Evolutionary conservation across 2,888 invertebrate species (phyloP).

Genomic region (Ochropacha duplaris): DNA sequence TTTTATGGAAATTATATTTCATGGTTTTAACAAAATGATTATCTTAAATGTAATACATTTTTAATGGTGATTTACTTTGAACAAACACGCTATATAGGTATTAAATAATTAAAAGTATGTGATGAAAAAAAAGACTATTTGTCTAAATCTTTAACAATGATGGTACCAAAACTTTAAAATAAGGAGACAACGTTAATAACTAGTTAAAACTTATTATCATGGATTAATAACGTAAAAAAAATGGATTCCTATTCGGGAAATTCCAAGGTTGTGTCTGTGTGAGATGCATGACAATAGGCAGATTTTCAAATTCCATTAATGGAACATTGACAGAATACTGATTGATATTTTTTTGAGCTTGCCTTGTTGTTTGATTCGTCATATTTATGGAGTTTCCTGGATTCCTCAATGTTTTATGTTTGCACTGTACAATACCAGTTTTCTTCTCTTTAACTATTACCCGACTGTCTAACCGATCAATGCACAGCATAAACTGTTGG

Average conservation of each 20-base stretch:
- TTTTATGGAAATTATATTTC: conserved; percentile 12
- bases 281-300: conserved; percentile 20
- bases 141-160: no score
- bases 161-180: neutral
- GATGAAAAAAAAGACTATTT: no score
- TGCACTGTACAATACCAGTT: neutral
- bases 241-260: conserved; percentile 20
- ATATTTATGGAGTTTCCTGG: conserved; percentile 13
- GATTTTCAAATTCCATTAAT: conserved; percentile 26
- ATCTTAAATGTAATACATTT: no score
- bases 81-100: no score
- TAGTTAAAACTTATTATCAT: neutral
- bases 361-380: conserved; percentile 12
- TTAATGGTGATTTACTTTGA: no score
- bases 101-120: no score
- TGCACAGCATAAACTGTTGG: no score
- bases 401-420: conserved; percentile 9
- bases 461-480: no score
- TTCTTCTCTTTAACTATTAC: neutral
- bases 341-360: conserved; percentile 18
- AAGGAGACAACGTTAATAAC: neutral
- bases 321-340: conserved; percentile 25
- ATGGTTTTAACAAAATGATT: neutral
- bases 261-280: conserved; percentile 9
- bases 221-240: conserved; percentile 14